Evolutionary conservation across 2,888 invertebrate species (phyloP), one percentile per base, ranked within the genome.

Genomic region (Nesidiocoris tenuis): DNA sequence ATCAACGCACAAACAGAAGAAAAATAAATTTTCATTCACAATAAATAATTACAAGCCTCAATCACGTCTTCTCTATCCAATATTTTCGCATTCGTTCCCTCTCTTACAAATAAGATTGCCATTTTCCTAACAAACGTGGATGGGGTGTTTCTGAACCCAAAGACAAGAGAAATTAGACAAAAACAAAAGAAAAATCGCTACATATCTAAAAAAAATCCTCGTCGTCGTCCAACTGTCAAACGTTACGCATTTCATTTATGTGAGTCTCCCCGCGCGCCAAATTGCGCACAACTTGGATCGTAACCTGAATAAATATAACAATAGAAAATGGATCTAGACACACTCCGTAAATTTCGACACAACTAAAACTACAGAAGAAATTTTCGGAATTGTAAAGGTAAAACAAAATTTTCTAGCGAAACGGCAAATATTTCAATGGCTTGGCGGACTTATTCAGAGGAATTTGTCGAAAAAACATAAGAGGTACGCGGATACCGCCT

Each of bases 1-100:
- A 54, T 39, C 39, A 66, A 66, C 25, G 54, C n/a, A 66, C 22
- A n/a, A 55, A 67, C 21, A 67, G 2, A 67, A 18, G 54, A 55
- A 67, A 5, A 3, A 67, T 19, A 56, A 19, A 21, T 19, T 55
- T 56, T 21, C 17, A 19, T 66, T 22, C 56, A 18, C 56, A 19
- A 56, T 22, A 67, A 67, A 22, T 67, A 67, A 54, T 67, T 67
- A 55, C n/a, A 39, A 67, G 67, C 55, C 56, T 67, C 56, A 67
- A 21, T 25, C 39, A 39, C 25, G 16, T 39, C 39, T 65, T 65
- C 25, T 39, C 19, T 1, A 22, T 22, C 39, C 39, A 64, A 24
- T 17, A 19, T 65, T 65, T 25, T 65, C 17, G 19, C 54, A 19
- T 25, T 2, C 18, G 23, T 39, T 64, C 19, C 24, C 66, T 39